Conservation (phyloP, 2,797 vertebrate genomes). For the Gallinago solitaria region DNA sequence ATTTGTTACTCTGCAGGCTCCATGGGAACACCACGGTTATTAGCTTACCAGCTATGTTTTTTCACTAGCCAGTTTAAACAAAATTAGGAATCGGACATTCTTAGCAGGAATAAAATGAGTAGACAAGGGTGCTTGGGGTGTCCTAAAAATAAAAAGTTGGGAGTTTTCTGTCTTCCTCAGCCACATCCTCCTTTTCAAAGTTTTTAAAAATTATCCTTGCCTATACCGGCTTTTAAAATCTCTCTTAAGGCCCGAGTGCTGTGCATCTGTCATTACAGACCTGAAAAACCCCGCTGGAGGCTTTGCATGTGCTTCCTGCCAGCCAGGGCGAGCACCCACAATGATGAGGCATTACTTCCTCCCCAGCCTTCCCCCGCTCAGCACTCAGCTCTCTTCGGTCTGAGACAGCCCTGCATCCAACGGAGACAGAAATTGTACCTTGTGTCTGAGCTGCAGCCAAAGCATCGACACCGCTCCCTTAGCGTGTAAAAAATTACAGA, state of each 20-base stretch:
- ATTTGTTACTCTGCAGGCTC: not conserved
- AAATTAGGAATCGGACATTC: not conserved
- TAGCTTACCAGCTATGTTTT: not conserved
- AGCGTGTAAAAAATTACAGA: not conserved
- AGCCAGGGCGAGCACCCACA: not conserved
- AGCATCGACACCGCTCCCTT: not conserved
- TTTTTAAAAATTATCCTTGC: not conserved
- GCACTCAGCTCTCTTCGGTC: not conserved
- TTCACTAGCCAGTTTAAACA: not conserved
- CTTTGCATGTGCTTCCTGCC: not conserved
- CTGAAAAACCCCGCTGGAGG: not conserved
- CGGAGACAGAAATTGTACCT: not conserved
- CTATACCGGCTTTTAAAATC: not conserved
- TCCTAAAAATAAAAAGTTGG: not conserved
- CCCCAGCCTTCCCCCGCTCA: not conserved
- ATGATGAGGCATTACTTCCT: conserved; percentile 35
- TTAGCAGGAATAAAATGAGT: not conserved
- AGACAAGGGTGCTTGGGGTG: not conserved
- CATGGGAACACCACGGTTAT: not conserved
- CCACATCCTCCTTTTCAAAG: not conserved
- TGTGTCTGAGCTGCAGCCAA: not conserved
- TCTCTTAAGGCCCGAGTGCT: not conserved
- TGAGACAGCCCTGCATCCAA: not conserved
- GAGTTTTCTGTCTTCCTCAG: not conserved
- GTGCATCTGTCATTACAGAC: not conserved